Evolutionary conservation across 2,888 invertebrate genomes (phyloP).

Genomic region (Diadromus collaris): DNA sequence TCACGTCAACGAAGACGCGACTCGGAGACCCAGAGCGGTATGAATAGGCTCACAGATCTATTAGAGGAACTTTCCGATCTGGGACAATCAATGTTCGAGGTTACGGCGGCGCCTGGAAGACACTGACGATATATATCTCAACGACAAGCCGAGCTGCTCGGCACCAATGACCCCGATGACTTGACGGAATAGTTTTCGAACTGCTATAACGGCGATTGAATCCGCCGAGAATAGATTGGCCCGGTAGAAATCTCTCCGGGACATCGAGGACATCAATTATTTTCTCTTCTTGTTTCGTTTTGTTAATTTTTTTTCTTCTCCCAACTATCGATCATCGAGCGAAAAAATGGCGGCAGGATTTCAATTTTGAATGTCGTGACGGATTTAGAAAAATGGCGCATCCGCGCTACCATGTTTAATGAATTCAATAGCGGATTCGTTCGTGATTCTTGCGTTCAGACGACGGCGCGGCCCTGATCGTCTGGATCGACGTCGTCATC

Average conservation of each 20-base stretch:
- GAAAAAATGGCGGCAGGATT: not conserved
- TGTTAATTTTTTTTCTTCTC: not conserved
- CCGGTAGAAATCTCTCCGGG: not conserved
- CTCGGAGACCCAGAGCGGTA: slow-evolving; percentile 37
- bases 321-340: not conserved
- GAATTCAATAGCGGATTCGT: not conserved
- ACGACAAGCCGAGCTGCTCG: slow-evolving; percentile 8
- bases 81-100: slow-evolving; percentile 54
- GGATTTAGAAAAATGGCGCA: not conserved
- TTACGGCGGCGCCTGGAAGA: slow-evolving; percentile 21
- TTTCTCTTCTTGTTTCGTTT: slow-evolving; percentile 6
- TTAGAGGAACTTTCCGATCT: slow-evolving; percentile 45
- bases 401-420: not conserved
- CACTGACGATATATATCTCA: slow-evolving; percentile 25
- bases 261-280: slow-evolving; percentile 11
- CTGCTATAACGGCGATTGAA: slow-evolving; percentile 39
- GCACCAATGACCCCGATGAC: slow-evolving; percentile 36
- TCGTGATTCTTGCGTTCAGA: not conserved
- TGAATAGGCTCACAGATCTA: slow-evolving; percentile 30
- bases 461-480: not conserved
- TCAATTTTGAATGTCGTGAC: not conserved
- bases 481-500: slow-evolving; percentile 44
- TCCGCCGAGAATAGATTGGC: slow-evolving; percentile 7
- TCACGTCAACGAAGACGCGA: slow-evolving; percentile 47
- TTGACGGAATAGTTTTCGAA: slow-evolving; percentile 8